These are phyloP conservation scores for Coenonympha arcania DNA, from an alignment of 2,888 invertebrate genomes.

Conservation along the genomic window DNA sequence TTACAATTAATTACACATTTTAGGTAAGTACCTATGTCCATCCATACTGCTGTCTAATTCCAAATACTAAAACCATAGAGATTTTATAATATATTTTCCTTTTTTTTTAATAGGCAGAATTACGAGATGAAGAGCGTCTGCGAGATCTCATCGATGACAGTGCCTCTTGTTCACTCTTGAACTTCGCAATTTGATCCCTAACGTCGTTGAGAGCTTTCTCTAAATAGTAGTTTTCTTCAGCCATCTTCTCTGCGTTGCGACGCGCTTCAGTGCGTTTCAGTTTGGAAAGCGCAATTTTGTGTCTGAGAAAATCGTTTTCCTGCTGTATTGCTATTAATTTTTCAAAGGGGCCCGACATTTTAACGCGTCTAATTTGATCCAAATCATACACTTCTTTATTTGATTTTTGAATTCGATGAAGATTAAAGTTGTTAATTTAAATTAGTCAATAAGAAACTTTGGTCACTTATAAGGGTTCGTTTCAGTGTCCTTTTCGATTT, in stretches of 20 bases:
- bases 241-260: conserved; percentile 39
- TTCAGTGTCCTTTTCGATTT: no score
- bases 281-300: conserved; percentile 40
- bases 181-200: conserved; percentile 34
- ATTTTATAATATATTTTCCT: no score
- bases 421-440: no score
- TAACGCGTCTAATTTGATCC: not conserved
- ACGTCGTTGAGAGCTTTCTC: conserved; percentile 44
- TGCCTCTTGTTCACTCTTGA: conserved; percentile 31
- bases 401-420: no score
- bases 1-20: no score
- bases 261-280: conserved; percentile 48
- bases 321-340: conserved; percentile 34
- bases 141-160: not conserved
- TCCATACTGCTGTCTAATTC: no score
- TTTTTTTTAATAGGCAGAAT: no score
- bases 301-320: conserved; percentile 43
- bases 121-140: not conserved
- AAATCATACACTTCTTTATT: not conserved
- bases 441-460: no score
- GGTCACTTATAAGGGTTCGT: no score
- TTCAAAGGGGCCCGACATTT: conserved; percentile 28
- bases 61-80: no score
- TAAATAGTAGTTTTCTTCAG: conserved; percentile 51
- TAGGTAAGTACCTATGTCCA: no score